These are phyloP conservation scores for Octonoba sinensis DNA, from an alignment of 2,888 invertebrate genomes.

Conservation along the genomic window DNA sequence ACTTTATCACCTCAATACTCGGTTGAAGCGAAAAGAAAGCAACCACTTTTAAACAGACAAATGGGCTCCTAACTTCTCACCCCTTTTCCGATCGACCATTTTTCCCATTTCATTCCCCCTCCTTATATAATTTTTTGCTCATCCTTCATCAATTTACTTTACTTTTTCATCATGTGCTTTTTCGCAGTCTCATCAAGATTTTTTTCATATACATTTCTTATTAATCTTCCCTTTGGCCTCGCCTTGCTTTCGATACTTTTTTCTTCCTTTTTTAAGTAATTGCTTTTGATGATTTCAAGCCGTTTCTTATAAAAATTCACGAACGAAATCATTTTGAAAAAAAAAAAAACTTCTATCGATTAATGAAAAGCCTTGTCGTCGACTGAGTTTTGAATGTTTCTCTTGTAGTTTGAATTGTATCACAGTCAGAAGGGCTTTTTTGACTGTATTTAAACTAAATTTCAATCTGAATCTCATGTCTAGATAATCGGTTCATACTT, in stretches of 20 bases:
- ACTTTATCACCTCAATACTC: conserved; percentile 21
- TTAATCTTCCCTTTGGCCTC: conserved; percentile 45
- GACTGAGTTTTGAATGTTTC: conserved; percentile 33
- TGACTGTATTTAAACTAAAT: too few species aligned
- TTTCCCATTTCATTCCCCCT: conserved; percentile 3
- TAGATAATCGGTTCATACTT: too few species aligned
- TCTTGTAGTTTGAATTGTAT: background rate
- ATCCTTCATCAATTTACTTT: conserved; percentile 50
- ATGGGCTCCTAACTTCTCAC: conserved; percentile 48
- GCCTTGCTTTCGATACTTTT: conserved; percentile 51
- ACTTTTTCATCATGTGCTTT: conserved; percentile 47
- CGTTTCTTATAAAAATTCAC: conserved; percentile 16
- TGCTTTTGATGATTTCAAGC: conserved; percentile 47
- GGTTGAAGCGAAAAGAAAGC: conserved; percentile 39
- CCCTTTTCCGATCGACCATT: background rate
- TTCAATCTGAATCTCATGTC: too few species aligned
- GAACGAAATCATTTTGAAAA: conserved; percentile 37
- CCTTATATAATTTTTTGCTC: conserved; percentile 5
- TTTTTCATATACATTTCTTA: conserved; percentile 57
- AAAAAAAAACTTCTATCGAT: conserved; percentile 32
- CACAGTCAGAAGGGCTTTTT: too few species aligned
- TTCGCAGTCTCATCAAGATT: conserved; percentile 50
- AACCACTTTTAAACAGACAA: conserved; percentile 49
- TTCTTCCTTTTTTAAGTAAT: conserved; percentile 47
- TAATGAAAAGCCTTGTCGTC: conserved; percentile 47